Evolutionary conservation across 2,113 vertebrate genomes (phyloP), one percentile per base, ranked within the genome.

Genomic region (Pseudorhombus dupliciocellatus): DNA sequence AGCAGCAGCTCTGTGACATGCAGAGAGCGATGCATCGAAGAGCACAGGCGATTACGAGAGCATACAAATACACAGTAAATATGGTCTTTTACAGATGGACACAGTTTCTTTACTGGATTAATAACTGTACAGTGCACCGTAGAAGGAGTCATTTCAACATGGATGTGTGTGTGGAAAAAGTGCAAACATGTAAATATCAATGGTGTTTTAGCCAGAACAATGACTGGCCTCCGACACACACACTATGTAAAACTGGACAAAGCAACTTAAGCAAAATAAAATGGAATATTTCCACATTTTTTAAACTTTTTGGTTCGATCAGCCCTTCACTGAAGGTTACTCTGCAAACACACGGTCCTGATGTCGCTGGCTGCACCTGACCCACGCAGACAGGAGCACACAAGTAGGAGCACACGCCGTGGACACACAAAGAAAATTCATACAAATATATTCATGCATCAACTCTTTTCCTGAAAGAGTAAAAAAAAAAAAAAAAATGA

Each of bases 261-360:
- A 37, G 11, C 1, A 9, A 34, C 1, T 16, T 46, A 37, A 63
- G 40, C 66, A 31, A 44, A 56, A 79, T 42, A 62, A 54, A 53
- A 59, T 5, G 16, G 0, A 14, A 18, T 1, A 59, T 54, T 56
- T 51, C 74, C 9, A 62, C 42, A 68, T 83, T 79, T 84, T 75
- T 56, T 51, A 76, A 14, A 65, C 52, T 71, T 83, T 81, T 84
- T 75, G 81, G 66, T 84, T 81, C 53, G 34, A 79, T 68, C 53
- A 85, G 8, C 26, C 82, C 80, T 84, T 90, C 67, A 42, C 10
- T 66, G 52, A 75, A 77, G 63, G 54, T 70, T 75, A 50, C 50
- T 30, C 64, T 40, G 59, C 59, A 77, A 37, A 51, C 46, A 18
- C 18, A 70, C 18, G 6, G 25, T 16, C 9, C 26, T 30, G 20